phyloP scores from a whole-genome alignment of 2,113 vertebrate species.

The Eubucco bourcierii region DNA sequence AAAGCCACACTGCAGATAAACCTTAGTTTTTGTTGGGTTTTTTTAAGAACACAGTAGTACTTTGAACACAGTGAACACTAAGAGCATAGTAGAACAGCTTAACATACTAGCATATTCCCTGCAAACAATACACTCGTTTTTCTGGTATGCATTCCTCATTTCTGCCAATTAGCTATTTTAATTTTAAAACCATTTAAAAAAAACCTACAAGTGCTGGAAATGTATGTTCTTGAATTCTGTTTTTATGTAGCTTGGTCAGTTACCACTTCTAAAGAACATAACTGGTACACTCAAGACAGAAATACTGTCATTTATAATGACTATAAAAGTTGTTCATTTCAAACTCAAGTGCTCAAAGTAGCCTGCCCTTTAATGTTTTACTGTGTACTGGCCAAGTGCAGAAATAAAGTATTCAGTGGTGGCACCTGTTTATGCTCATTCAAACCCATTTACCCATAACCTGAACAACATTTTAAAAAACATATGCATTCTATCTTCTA shows the following conservation, averaged over 20 bases:
- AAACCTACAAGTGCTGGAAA: background rate
- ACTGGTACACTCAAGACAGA: background rate
- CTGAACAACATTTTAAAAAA: background rate
- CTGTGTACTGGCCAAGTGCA: background rate
- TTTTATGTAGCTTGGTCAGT: background rate
- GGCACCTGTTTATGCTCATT: background rate
- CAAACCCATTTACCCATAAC: background rate
- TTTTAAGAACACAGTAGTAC: background rate
- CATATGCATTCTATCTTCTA: background rate
- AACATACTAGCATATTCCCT: background rate
- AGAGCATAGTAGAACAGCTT: background rate
- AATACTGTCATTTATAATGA: background rate
- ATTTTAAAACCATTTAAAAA: background rate
- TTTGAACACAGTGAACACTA: background rate
- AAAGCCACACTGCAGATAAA: background rate
- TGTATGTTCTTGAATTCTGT: background rate
- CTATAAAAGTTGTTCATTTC: background rate
- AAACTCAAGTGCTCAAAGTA: background rate
- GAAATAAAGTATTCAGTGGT: background rate
- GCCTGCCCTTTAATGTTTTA: background rate
- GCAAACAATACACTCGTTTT: background rate
- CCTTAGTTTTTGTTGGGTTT: background rate
- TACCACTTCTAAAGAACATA: background rate
- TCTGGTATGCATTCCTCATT: background rate
- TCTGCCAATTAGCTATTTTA: background rate